Evolutionary conservation across 2,888 invertebrate species (phyloP).

Genomic region (Drosophila kanekoi): DNA sequence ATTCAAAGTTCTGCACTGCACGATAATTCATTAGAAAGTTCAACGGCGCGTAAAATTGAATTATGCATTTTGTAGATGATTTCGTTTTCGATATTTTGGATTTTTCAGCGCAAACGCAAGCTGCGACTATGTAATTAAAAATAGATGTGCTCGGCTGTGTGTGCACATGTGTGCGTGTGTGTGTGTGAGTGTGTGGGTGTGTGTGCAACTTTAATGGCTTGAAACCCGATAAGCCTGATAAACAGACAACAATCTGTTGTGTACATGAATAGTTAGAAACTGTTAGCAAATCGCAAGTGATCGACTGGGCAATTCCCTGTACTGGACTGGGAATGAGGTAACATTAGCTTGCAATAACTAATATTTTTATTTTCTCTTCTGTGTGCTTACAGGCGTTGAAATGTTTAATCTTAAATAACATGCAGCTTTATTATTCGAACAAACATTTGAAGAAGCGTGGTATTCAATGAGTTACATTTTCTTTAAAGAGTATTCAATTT

Average conservation of each 20-base stretch:
- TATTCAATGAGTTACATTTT: too few species aligned
- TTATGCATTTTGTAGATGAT: constrained; percentile 75
- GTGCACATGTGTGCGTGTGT: neutral
- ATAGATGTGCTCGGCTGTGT: constrained; percentile 1
- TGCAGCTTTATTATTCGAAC: too few species aligned
- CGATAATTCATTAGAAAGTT: constrained; percentile 73
- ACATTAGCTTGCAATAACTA: too few species aligned
- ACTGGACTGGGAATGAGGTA: neutral
- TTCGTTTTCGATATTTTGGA: constrained; percentile 59
- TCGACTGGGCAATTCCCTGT: neutral
- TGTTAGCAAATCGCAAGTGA: neutral
- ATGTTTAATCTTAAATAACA: too few species aligned
- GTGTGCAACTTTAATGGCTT: constrained; percentile 7
- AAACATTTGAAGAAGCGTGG: too few species aligned
- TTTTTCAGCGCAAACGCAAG: constrained; percentile 29
- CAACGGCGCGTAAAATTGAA: constrained; percentile 77
- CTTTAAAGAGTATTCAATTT: too few species aligned
- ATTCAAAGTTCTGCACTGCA: constrained; percentile 45
- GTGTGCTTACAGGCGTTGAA: neutral
- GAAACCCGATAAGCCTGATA: constrained; percentile 2
- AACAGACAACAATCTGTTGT: constrained; percentile 22
- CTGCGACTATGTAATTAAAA: constrained; percentile 52
- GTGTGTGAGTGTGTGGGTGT: constrained; percentile 6
- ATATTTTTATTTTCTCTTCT: neutral
- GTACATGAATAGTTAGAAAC: neutral